Percentiles rank a stretch among this genome's conserved stretches.
phyloP scores from a whole-genome alignment of 2,113 vertebrate species.

The Prochilodus magdalenae region DNA sequence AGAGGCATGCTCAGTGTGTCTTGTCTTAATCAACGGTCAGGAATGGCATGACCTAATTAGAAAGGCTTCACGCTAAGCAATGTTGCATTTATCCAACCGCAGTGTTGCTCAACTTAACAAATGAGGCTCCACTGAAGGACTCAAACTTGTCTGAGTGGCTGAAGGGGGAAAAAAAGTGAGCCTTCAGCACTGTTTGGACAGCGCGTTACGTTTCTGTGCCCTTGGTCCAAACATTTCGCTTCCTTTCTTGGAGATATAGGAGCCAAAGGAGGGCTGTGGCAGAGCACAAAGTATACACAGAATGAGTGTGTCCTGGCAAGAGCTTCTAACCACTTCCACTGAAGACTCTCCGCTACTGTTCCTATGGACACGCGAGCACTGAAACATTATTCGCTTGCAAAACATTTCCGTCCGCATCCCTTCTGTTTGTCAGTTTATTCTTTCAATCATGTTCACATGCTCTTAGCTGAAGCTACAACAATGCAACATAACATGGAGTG shows the following conservation, averaged over 20 bases:
- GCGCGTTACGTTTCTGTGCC: conserved; percentile 24
- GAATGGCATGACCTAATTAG: conserved; percentile 4
- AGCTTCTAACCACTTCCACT: neutral
- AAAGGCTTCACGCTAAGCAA: neutral
- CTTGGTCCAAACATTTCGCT: conserved; percentile 27
- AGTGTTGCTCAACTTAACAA: conserved; percentile 10
- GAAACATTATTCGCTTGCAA: neutral
- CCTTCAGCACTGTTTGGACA: conserved; percentile 9
- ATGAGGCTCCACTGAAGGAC: neutral
- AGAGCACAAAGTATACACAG: conserved; percentile 17
- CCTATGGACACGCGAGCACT: neutral
- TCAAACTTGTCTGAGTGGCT: neutral
- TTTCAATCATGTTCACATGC: neutral
- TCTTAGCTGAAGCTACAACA: neutral
- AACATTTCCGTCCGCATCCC: neutral
- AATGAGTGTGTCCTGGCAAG: conserved; percentile 14
- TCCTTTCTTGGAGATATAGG: conserved; percentile 4
- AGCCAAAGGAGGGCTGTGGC: conserved; percentile 3
- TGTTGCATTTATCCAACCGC: conserved; percentile 4
- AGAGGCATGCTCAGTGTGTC: conserved; percentile 4
- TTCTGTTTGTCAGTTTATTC: neutral
- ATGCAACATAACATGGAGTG: neutral
- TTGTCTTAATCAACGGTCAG: conserved; percentile 15
- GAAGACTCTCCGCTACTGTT: neutral
- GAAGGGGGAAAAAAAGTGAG: neutral